Conservation (phyloP, 2,797 vertebrate species). For the Phalloptychus januarius region DNA sequence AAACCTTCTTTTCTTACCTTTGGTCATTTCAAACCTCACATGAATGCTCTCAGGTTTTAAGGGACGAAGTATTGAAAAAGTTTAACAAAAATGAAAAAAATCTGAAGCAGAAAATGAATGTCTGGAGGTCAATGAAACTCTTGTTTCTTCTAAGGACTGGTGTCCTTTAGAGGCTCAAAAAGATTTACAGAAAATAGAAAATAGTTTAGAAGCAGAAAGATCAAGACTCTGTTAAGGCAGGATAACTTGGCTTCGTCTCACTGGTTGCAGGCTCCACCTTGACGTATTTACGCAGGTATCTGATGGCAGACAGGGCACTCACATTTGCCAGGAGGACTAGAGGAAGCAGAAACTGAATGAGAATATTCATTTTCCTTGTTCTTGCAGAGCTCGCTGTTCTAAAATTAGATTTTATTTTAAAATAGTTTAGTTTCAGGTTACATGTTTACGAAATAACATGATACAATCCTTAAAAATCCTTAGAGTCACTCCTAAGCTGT, state of each 20-base stretch:
- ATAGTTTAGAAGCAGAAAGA: neutral
- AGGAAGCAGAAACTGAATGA: conserved; percentile 45
- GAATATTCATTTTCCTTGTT: neutral
- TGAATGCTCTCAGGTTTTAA: conserved; percentile 12
- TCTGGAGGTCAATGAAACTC: conserved; percentile 1
- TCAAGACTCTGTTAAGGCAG: conserved; percentile 44
- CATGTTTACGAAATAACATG: neutral
- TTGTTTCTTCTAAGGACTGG: neutral
- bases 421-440: neutral
- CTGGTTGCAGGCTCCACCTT: conserved; percentile 60
- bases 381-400: neutral
- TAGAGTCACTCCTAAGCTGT: neutral
- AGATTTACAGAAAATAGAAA: conserved; percentile 1
- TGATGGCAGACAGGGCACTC: conserved; percentile 92
- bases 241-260: conserved; percentile 42
- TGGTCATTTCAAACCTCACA: conserved; percentile 36
- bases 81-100: neutral
- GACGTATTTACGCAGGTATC: conserved; percentile 87
- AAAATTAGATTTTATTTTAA: neutral
- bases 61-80: conserved; percentile 1
- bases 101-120: neutral
- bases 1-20: conserved; percentile 23
- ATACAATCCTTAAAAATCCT: neutral
- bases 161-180: neutral
- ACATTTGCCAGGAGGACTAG: conserved; percentile 92